Base-by-base conservation (phyloP, 2,113 vertebrate genomes). In the Tupaia chinensis region DNA sequence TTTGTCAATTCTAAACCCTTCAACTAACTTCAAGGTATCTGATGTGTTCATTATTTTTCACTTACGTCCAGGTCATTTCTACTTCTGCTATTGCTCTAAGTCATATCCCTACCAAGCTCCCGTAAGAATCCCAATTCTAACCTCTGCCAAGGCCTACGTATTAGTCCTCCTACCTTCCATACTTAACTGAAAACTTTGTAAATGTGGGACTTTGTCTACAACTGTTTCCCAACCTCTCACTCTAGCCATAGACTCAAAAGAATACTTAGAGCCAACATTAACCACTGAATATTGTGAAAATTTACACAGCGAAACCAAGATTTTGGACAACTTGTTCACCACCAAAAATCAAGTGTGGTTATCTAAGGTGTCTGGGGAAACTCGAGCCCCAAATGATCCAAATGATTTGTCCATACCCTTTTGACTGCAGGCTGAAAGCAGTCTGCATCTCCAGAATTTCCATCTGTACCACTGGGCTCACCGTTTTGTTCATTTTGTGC, bases 361-460 rank as follows among this genome's bases (percentile, higher is more conserved):
- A 81, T 16, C 66, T 16, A 82, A 65, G 22, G 7, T 63, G 82
- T 68, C 29, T 78, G 80, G 61, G 93, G 74, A 89, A 93, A 91
- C 58, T 8, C 54, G 69, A 91, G 25, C 19, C 44, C 44, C 54
- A 92, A 92, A 34, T 2, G 19, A n/a, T 84, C 54, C 60, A 68
- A 56, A 80, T 23, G 32, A 91, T 77, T 88, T 74, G 81, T 17
- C 53, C 86, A 83, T 98, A 99, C 99, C 99, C 99, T 99, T 98
- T 99, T 99, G 83, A 99, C 92, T 95, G 99, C 99, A 74, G 99
- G 99, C 92, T 99, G 99, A 98, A 99, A 99, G 98, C 99, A 98
- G 98, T 99, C 99, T 16, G 99, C 99, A 98, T 99, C 99, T 97
- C 99, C 99, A 4, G 99, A 99, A 98, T 99, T 99, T 97, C 99